Evolutionary conservation across 2,797 vertebrate genomes (phyloP), one percentile per base, ranked within the genome.

Genomic region (Hippopotamyrus pictus): DNA sequence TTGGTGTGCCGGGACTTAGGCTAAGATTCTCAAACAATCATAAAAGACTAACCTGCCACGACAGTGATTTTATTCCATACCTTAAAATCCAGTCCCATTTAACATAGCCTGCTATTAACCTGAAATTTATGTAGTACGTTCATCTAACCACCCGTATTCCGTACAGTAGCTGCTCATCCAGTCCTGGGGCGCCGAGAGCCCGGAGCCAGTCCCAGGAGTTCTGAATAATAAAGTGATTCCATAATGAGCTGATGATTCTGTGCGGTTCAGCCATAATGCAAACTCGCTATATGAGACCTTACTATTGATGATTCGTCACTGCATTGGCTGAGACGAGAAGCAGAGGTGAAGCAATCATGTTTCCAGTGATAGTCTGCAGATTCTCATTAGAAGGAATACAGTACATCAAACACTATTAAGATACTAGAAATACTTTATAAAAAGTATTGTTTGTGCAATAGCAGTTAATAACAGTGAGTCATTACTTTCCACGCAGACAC

Each of bases 221-320:
- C 73, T 79, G 73, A 41, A 79, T 79, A n/a, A 85, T 53, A 33
- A 51, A 85, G 83, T 29, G 83, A 85, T 85, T 51, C 83, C 48
- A 12, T 85, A 85, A 85, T 85, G 19, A 53, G 83, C 50, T 29
- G 25, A 14, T 51, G 46, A 33, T 53, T 85, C 46, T 51, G 46
- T 85, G 50, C 3, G 0, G n/a, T 85, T 53, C 83, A 51, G 83
- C 46, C 50, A 29, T 29, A 48, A 50, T 33, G 46, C 9, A 85
- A 12, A 53, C 50, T 29, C n/a, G 11, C 50, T 85, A 29, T 50
- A 29, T 51, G 25, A 85, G 46, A 33, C 83, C 48, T 85, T 85
- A 53, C 6, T 85, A 51, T 14, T 44, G 73, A 79, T 79, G 73
- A 9, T 79, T 17, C 17, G 6, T 85, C 50, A 53, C n/a, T 85